A percentile compares a stretch with the other conserved stretches of the same genome.
phyloP scores from a whole-genome alignment of 2,113 vertebrate genomes.

The Patagioenas fasciata region DNA sequence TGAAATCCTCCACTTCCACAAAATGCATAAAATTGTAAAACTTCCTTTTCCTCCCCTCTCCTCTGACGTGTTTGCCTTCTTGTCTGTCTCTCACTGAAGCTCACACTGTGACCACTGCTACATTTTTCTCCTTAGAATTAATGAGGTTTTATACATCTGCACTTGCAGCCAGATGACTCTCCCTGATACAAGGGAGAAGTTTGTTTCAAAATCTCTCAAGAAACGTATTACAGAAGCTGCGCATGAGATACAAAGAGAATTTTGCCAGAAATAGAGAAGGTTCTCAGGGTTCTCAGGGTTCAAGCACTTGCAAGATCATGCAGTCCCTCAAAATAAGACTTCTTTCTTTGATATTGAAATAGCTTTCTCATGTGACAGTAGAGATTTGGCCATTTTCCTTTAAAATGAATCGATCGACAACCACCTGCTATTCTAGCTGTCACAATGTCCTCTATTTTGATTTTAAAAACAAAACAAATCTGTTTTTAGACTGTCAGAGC shows the following conservation, averaged over 20 bases:
- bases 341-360: constrained; percentile 18
- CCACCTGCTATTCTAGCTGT: constrained; percentile 14
- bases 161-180: not conserved
- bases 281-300: not conserved
- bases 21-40: not conserved
- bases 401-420: not conserved
- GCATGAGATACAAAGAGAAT: not conserved
- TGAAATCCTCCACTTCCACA: not conserved
- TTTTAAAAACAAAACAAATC: not conserved
- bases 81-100: not conserved
- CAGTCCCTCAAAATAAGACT: not conserved
- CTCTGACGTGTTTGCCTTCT: not conserved
- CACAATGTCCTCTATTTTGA: not conserved
- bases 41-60: not conserved
- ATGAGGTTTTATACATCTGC: not conserved
- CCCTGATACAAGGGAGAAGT: not conserved
- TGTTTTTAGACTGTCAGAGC: not conserved
- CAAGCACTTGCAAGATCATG: not conserved
- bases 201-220: not conserved
- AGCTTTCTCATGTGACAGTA: constrained; percentile 12
- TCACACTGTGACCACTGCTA: not conserved
- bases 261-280: not conserved
- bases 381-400: constrained; percentile 11
- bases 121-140: not conserved
- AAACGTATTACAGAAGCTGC: not conserved